Conservation (phyloP, 2,113 vertebrate species). For the Takifugu bimaculatus region DNA sequence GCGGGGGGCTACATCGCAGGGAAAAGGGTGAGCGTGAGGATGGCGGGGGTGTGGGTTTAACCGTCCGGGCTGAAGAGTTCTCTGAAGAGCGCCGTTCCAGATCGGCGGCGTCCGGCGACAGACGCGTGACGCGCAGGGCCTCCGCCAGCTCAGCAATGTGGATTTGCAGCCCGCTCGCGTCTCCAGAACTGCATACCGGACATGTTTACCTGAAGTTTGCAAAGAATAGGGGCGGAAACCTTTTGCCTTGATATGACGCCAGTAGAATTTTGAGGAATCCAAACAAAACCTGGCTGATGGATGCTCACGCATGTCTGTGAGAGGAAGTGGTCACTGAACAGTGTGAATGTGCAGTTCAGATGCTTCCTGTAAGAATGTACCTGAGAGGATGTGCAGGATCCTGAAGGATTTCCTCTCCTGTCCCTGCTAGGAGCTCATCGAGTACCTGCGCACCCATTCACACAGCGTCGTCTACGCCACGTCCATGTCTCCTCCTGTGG, state of each 20-base stretch:
- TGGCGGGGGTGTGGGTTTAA: background rate
- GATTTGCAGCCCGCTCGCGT: background rate
- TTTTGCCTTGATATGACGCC: too few relatives aligned
- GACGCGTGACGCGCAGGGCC: background rate
- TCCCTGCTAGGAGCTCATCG: conserved; percentile 80
- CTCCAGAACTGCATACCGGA: background rate
- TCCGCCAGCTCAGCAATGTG: conserved; percentile 5
- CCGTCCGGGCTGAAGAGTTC: background rate
- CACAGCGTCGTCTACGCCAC: conserved; percentile 90
- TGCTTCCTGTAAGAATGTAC: too few relatives aligned
- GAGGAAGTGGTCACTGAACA: too few relatives aligned
- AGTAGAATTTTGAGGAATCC: too few relatives aligned
- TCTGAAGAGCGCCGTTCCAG: background rate
- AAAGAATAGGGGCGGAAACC: too few relatives aligned
- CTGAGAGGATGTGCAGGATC: too few relatives aligned
- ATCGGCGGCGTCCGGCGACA: background rate
- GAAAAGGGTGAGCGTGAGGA: conserved; percentile 79
- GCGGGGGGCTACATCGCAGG: conserved; percentile 94
- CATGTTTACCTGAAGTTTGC: background rate
- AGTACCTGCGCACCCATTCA: conserved; percentile 87
- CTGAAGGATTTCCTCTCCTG: background rate
- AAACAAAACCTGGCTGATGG: too few relatives aligned
- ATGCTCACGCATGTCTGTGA: too few relatives aligned
- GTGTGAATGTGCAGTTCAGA: too few relatives aligned
- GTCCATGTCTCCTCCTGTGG: conserved; percentile 87